A percentile compares a stretch with the other conserved stretches of the same genome.
Evolutionary conservation across 1,140 invertebrate genomes (phyloP).

Genomic region (Ephestia elutella): DNA sequence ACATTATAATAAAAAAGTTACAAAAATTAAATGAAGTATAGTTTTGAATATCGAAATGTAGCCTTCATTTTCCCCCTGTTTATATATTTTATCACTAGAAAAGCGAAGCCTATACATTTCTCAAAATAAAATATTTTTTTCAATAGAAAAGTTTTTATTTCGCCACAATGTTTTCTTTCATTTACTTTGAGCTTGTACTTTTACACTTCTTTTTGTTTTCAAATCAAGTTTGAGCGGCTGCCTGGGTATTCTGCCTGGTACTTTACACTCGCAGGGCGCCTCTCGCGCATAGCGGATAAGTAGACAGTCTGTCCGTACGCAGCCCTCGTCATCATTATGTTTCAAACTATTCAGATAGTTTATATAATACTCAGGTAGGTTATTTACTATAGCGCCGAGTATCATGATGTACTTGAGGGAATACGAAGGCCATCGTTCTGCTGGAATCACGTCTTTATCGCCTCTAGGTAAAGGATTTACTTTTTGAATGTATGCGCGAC

Average conservation of each 20-base stretch:
- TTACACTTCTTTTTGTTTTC: constrained; percentile 6
- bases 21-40: constrained; percentile 50
- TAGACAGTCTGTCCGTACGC: constrained; percentile 37
- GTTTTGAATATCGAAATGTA: constrained; percentile 48
- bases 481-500: constrained; percentile 47
- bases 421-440: constrained; percentile 50
- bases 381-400: constrained; percentile 47
- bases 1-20: constrained; percentile 70
- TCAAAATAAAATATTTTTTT: constrained; percentile 51
- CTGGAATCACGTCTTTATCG: constrained; percentile 51
- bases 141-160: constrained; percentile 18
- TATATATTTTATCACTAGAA: constrained; percentile 52
- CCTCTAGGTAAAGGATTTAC: constrained; percentile 51
- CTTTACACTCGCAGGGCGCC: constrained; percentile 36
- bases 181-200: constrained; percentile 13
- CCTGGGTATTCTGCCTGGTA: constrained; percentile 28
- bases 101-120: constrained; percentile 44
- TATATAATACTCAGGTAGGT: constrained; percentile 49
- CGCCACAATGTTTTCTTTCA: background rate
- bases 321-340: constrained; percentile 50
- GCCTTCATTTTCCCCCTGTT: constrained; percentile 41
- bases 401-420: constrained; percentile 52
- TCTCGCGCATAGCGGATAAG: constrained; percentile 35
- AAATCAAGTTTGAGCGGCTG: constrained; percentile 34
- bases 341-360: constrained; percentile 40